These are phyloP conservation scores for Hyphantria cunea DNA, from an alignment of 1,140 invertebrate species.

Conservation along the genomic window DNA sequence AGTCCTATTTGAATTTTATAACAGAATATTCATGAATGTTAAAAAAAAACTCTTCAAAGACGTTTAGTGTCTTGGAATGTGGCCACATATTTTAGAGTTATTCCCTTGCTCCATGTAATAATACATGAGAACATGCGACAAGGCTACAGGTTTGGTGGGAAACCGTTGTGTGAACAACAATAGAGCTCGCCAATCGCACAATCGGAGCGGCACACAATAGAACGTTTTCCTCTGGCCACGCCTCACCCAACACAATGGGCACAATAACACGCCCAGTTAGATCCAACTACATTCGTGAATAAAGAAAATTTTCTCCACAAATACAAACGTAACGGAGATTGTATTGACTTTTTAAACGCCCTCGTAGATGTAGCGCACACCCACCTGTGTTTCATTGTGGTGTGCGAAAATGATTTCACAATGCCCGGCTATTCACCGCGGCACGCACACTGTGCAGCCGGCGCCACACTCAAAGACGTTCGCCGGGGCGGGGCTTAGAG, in stretches of 20 bases:
- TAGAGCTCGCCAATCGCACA: conserved; percentile 67
- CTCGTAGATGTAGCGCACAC: conserved; percentile 68
- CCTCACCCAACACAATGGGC: conserved; percentile 58
- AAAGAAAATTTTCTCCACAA: conserved; percentile 78
- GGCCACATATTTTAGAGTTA: too few species aligned
- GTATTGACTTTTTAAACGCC: conserved; percentile 81
- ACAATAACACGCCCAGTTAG: conserved; percentile 63
- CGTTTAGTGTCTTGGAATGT: conserved; percentile 35
- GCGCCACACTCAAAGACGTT: conserved; percentile 48
- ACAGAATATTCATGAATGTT: too few species aligned
- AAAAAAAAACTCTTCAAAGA: conserved; percentile 43
- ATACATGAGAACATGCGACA: too few species aligned
- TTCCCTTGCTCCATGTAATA: too few species aligned
- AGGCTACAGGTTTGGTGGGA: conserved; percentile 48
- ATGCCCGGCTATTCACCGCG: conserved; percentile 55
- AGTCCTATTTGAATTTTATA: too few species aligned
- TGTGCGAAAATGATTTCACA: conserved; percentile 66
- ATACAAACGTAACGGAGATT: conserved; percentile 68
- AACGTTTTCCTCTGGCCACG: conserved; percentile 68
- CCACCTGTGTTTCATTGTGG: conserved; percentile 71
- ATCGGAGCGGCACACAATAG: conserved; percentile 63
- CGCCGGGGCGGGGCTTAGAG: conserved; percentile 73
- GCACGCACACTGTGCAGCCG: conserved; percentile 60
- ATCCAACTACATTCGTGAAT: conserved; percentile 44
- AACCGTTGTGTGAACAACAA: conserved; percentile 58